Base-by-base conservation (phyloP, 2,888 invertebrate genomes). In the Troides aeacus region DNA sequence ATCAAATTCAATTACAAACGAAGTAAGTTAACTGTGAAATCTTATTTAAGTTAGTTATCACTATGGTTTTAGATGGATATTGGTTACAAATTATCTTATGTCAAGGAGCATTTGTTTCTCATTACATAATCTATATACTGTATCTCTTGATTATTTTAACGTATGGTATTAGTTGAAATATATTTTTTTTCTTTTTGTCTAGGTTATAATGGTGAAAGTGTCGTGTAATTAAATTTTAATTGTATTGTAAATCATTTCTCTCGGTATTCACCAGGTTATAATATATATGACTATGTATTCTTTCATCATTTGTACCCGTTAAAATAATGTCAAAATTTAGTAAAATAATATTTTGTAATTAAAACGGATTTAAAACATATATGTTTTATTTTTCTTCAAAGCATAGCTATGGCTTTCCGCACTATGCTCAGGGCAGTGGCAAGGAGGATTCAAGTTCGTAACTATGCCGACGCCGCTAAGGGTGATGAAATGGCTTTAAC, bases 401-500 rank as follows among this genome's bases (percentile, higher is more conserved):
- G 90, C 79, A 94, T 94, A 94, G 93, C 94, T 73, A 81, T 93
- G 78, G 90, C 92, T 77, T 87, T 94, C 78, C 94, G 93, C 72
- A 83, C 84, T 77, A 84, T 87, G 73, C 81, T 93, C 76, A 90
- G 93, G 77, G 83, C 85, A 75, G 83, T 84, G 72, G 82, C 84
- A 67, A 88, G 90, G 77, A 83, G 92, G 80, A 77, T 93, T 67
- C 93, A 94, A 81, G 85, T 92, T 67, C 94, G 96, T 76, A 94
- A 93, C 69, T 97, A 96, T 85, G 96, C 97, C 59, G 96, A 95
- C 74, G 84, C 83, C 62, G 77, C 86, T 56, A 89, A 85, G 78
- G 90, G 86, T 39, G 91, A 87, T 74, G 95, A 97, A 87, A 97
- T 98, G 97, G 95, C 96, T 75, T 96, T 98, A 77, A 98, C 97